Evolutionary conservation across 64 coral and sea anemone genomes (phyloP), one percentile per base, ranked within the genome.

Genomic region (Stichodactyla helianthus): DNA sequence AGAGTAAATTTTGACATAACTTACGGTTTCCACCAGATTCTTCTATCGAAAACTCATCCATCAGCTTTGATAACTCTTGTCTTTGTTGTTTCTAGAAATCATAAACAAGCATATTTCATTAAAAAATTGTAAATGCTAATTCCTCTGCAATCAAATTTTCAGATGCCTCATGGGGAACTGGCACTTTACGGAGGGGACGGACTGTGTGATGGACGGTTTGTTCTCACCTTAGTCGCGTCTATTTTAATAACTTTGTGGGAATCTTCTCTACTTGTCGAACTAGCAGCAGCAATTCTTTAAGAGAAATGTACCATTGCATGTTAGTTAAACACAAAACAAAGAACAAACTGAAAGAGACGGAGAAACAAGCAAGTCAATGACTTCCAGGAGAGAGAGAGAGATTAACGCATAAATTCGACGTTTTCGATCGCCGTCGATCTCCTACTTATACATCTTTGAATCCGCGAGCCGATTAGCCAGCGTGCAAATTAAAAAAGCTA

Each of bases 41-140:
- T 89, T 95, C 84, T 87, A 95, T 95, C 50, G 94, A 95, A 79
- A 95, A 95, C 76, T 95, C 94, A 76, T 95, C 85, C 94, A 95
- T 95, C 18, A 95, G 55, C 67, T 92, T 77, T 10, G 94, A 60
- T 12, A 95, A 85, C 62, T 95, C 94, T 65, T 92, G 50, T 67
- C 94, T 76, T 51, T 95, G 94, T 80, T 89, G 78, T 67, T 95
- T 95, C 94, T 95, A 84, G 20, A 50, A 55, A 14, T 28, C 19
- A 65, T n/a, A 65, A 65, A 44, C 35, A n/a, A 50, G 31, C 18
- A 55, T 83, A 54, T 12, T 56, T 23, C 10, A 27, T 2, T 17
- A 7, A 9, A 53, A 55, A 18, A 20, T 16, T n/a, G 14, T 83
- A 54, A 56, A 10, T 63, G 62, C 60, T 44, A 44, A 44, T 44